Conservation (phyloP, 2,113 vertebrate genomes). For the Pterocles burchelli region DNA sequence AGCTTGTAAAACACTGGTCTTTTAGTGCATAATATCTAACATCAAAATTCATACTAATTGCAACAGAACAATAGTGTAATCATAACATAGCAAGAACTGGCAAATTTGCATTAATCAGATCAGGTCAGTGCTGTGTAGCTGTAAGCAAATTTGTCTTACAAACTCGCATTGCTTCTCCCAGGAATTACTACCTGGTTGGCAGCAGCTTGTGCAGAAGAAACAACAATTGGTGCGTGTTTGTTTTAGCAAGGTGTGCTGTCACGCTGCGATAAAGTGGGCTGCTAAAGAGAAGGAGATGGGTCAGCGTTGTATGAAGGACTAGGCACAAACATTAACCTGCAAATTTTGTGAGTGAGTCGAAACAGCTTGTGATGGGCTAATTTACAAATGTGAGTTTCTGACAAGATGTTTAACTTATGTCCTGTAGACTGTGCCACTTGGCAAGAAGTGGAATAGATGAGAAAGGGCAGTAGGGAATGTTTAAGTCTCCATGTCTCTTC, state of each 20-base stretch:
- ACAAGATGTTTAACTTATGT: neutral
- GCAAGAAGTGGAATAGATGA: neutral
- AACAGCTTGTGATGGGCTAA: neutral
- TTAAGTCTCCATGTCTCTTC: constrained; percentile 44
- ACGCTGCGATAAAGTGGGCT: neutral
- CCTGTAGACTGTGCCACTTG: neutral
- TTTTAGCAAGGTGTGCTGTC: neutral
- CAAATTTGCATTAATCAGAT: neutral
- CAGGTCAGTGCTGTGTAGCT: neutral
- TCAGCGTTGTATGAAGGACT: neutral
- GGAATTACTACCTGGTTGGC: neutral
- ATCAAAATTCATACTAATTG: neutral
- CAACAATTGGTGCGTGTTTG: rapidly evolving
- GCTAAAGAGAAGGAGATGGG: neutral
- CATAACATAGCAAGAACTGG: neutral
- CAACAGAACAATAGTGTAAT: neutral
- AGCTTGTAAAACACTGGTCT: neutral
- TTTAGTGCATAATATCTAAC: neutral
- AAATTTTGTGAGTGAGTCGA: neutral
- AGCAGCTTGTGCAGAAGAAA: neutral
- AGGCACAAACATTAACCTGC: neutral
- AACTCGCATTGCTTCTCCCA: neutral
- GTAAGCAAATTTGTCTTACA: neutral
- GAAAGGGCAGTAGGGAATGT: neutral
- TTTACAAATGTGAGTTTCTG: constrained; percentile 6